phyloP scores from a whole-genome alignment of 1,140 invertebrate genomes.

The Aphaenogaster rudis region DNA sequence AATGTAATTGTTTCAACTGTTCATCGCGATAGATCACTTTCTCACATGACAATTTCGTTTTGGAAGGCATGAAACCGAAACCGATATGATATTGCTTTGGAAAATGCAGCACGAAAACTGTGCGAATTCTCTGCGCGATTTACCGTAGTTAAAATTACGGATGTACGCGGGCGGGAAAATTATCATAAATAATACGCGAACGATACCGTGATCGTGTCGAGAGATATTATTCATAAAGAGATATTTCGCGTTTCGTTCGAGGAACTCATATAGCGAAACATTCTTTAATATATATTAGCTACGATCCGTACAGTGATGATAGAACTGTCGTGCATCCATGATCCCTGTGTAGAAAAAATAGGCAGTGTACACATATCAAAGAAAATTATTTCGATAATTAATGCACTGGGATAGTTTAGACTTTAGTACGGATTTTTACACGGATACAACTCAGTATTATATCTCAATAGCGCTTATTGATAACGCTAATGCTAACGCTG shows the following conservation, averaged over 20 bases:
- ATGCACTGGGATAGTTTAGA: conserved; percentile 22
- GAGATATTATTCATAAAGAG: conserved; percentile 13
- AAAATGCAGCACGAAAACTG: not conserved
- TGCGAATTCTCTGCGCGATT: conserved; percentile 9
- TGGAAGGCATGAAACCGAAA: conserved; percentile 75
- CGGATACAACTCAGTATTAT: conserved; percentile 22
- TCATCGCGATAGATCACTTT: conserved; percentile 40
- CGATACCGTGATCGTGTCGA: not conserved
- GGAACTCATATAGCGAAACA: conserved; percentile 51
- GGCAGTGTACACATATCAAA: conserved; percentile 72
- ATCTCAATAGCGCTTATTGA: conserved; percentile 28
- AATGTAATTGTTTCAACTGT: conserved; percentile 66
- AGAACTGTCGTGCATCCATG: conserved; percentile 43
- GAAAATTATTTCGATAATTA: conserved; percentile 54
- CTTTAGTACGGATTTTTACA: conserved; percentile 10
- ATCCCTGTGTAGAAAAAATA: conserved; percentile 63
- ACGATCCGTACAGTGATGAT: conserved; percentile 34
- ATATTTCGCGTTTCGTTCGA: conserved; percentile 13
- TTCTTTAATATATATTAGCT: conserved; percentile 48
- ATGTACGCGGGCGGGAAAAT: not conserved
- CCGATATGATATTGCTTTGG: conserved; percentile 8
- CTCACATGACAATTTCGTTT: conserved; percentile 39
- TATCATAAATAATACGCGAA: not conserved
- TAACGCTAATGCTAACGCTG: conserved; percentile 57
- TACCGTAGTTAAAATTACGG: conserved; percentile 1